Evolutionary conservation across 2,888 invertebrate species (phyloP), one percentile per base, ranked within the genome.

Genomic region (Resseliella maxima): DNA sequence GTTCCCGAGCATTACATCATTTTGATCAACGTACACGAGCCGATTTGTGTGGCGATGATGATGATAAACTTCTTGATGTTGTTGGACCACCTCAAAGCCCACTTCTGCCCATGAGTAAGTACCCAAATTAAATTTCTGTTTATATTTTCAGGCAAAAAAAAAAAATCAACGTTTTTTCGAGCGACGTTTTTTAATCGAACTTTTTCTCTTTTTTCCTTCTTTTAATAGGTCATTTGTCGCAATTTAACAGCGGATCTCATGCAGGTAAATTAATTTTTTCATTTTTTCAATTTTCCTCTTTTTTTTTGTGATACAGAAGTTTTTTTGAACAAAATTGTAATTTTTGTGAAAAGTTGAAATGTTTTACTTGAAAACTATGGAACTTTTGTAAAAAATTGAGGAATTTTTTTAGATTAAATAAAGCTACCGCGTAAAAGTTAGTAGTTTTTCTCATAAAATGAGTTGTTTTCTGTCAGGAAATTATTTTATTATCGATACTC

Each of bases 11-110:
- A 27, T 91, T 91, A 21, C 87, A 91, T 35, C 91, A 91, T 87
- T 88, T 91, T 88, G 91, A 90, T 50, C 91, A 90, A 86, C 92
- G 90, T 36, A 91, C 90, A 21, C 89, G 91, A 59, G 90, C 90
- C 87, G 90, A 90, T 86, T 90, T 91, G 88, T 90, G 89, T 89
- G 92, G 94, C 89, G 96, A 96, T 88, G 97, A 97, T 88, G 96
- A 96, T 87, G 97, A 97, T 90, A 94, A 95, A 89, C 93, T 95
- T 38, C 92, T 97, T 89, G 97, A 97, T 91, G 97, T 97, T 36
- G 97, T 97, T 0, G 97, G 97, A 0, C 96, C 96, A 45, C 94
- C 96, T 86, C 96, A 96, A 89, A 95, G 95, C 88, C 96, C 96
- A 15, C 93, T 95, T 83, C 93, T 95, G 87, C 93, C 93, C 12